Base-by-base conservation (phyloP, 2,797 vertebrate species). In the Pachyuromys duprasi region DNA sequence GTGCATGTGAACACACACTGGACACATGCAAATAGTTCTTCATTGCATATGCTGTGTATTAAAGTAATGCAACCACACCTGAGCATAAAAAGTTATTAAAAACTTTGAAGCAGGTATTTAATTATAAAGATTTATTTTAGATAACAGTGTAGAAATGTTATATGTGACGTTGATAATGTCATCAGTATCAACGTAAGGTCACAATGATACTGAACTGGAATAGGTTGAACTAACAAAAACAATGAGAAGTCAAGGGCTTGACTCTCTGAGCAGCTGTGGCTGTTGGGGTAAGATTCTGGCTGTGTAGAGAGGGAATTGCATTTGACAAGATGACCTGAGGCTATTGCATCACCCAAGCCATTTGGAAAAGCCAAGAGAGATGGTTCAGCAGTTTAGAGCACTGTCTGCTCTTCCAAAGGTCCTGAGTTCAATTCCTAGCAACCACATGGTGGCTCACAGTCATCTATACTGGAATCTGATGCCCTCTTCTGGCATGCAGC, bases 81-180 rank as follows among this genome's bases (percentile, higher is more conserved):
- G 53, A 95, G 80, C 36, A 62, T 65, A 67, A 72, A 89, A 95
- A 87, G 24, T 11, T 33, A 18, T 62, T 53, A 78, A 96, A 93
- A 92, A 84, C 86, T 9, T 93, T 86, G n/a, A 62, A 74, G 33
- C 57, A 67, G 33, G 0, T 53, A 76, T 83, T 94, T 55, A 83
- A 81, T 60, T 81, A 80, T 60, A 45, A 83, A 95, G 90, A 62
- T 8, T 28, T 69, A 76, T 94, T 94, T 88, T 81, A 80, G 92
- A 62, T 78, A 93, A 83, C 67, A 45, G 75, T 31, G 15, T 90
- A 42, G 72, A 89, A 95, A 93, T 45, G 5, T n/a, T n/a, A n/a
- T n/a, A n/a, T n/a, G n/a, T n/a, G n/a, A n/a, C n/a, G 86, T 12
- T 53, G 49, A 12, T 53, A 12, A 12, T 62, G 5, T 92, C 45